These are phyloP conservation scores for Macrophya alboannulata DNA, from an alignment of 2,888 invertebrate genomes.

Conservation along the genomic window DNA sequence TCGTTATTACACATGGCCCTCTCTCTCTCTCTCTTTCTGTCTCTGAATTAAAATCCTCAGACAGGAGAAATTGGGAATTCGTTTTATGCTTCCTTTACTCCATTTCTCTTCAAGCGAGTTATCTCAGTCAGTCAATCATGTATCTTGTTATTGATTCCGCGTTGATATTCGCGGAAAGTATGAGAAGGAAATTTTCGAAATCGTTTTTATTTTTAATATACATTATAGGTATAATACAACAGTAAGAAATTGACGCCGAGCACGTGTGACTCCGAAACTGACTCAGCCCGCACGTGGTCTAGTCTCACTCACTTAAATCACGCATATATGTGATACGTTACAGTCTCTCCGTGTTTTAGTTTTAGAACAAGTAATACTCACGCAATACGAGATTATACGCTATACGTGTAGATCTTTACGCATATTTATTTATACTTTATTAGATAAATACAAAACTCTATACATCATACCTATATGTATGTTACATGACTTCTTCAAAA, in stretches of 20 bases:
- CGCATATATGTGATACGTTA: not conserved
- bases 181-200: not conserved
- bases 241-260: constrained; percentile 12
- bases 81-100: not conserved
- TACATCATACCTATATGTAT: not conserved
- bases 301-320: constrained; percentile 21
- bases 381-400: not conserved
- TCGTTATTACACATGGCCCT: not conserved
- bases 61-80: not conserved
- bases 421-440: not conserved
- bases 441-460: not conserved
- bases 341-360: constrained; percentile 7
- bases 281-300: constrained; percentile 44
- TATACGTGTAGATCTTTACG: not conserved
- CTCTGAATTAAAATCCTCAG: not conserved
- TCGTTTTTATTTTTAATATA: not conserved
- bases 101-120: not conserved
- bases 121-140: not conserved
- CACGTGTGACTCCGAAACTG: constrained; percentile 33
- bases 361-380: constrained; percentile 2
- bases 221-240: not conserved
- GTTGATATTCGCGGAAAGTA: not conserved
- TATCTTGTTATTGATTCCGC: not conserved
- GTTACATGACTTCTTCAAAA: not conserved
- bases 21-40: not conserved